Conservation (phyloP, 2,113 vertebrate species). For the Odobenus rosmarus region DNA sequence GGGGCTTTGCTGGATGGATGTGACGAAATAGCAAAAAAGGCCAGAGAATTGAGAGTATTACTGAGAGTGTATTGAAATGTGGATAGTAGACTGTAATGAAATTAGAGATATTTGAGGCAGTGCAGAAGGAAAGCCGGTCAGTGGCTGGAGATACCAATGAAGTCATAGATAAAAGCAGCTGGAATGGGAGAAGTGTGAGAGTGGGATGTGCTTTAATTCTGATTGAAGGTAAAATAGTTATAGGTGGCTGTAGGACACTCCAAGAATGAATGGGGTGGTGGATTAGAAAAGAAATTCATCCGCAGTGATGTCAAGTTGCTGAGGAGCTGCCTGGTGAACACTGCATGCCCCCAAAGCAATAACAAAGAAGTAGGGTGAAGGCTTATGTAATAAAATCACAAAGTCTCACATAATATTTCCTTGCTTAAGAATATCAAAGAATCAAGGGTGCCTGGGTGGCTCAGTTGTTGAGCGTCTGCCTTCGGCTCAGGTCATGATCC, state of each 20-base stretch:
- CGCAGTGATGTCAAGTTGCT: neutral
- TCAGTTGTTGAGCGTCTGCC: too few species aligned
- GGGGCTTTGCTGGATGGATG: neutral
- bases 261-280: neutral
- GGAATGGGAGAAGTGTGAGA: neutral
- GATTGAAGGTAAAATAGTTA: neutral
- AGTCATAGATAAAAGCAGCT: neutral
- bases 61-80: neutral
- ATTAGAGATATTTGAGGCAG: neutral
- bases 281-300: neutral
- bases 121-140: neutral
- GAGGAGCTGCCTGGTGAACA: neutral
- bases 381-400: neutral
- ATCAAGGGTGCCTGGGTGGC: neutral
- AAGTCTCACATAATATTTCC: neutral
- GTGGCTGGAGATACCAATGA: neutral
- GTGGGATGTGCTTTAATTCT: neutral
- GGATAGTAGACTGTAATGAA: neutral
- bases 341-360: neutral
- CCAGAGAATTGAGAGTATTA: neutral
- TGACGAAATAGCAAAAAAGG: neutral
- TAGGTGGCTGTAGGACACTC: neutral
- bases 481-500: too few species aligned
- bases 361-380: neutral
- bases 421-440: neutral